Conservation (phyloP, 2,113 vertebrate species). For the Tonatia bakeri region DNA sequence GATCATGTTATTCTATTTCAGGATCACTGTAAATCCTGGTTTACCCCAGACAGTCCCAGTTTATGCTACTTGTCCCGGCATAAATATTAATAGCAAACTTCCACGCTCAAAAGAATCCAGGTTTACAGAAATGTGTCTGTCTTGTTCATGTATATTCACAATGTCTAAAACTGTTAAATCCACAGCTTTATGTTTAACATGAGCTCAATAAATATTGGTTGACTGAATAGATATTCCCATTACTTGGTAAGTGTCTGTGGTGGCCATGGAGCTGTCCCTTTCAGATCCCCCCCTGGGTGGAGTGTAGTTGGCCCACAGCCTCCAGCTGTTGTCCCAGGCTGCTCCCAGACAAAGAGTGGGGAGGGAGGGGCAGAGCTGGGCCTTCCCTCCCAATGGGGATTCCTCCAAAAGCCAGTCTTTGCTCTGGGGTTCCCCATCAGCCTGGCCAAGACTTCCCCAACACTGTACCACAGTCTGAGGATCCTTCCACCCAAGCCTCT, state of each 20-base stretch:
- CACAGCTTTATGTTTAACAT: background rate
- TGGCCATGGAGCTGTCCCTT: background rate
- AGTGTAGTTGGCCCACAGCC: background rate
- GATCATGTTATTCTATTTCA: background rate
- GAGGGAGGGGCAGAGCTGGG: background rate
- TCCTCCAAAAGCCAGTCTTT: background rate
- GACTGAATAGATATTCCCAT: background rate
- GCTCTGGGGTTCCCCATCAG: background rate
- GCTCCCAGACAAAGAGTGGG: background rate
- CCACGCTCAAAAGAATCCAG: background rate
- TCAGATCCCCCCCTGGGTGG: background rate
- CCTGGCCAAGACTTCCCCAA: background rate
- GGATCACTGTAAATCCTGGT: background rate
- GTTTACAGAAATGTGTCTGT: background rate
- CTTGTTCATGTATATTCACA: background rate
- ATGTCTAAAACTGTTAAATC: background rate
- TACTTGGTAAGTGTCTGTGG: background rate
- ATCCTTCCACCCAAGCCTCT: background rate
- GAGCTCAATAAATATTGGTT: background rate
- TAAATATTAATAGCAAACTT: background rate
- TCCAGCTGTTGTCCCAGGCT: background rate
- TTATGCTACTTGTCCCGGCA: background rate
- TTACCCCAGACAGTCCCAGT: background rate
- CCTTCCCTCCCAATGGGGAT: background rate
- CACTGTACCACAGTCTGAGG: accelerated